Conservation (phyloP, 1,140 invertebrate genomes). For the Orchesella cincta region DNA sequence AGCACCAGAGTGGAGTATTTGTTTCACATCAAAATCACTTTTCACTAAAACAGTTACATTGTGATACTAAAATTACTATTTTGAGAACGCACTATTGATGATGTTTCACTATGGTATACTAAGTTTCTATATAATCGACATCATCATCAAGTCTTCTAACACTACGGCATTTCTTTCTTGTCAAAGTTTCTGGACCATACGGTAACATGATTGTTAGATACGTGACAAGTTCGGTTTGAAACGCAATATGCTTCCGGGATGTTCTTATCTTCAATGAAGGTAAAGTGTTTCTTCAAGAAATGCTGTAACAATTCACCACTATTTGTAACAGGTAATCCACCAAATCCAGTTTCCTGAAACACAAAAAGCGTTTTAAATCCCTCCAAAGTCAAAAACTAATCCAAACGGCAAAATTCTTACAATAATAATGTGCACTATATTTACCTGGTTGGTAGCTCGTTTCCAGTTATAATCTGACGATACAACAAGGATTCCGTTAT, state of each 20-base stretch:
- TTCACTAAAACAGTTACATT: conserved; percentile 6
- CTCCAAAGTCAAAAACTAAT: neutral
- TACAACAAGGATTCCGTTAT: conserved; percentile 44
- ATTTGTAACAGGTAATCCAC: neutral
- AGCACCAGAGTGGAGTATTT: neutral
- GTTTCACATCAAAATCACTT: neutral
- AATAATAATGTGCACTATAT: neutral
- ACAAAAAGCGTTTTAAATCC: neutral
- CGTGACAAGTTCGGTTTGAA: conserved; percentile 39
- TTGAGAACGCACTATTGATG: no score
- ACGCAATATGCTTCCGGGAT: conserved; percentile 39
- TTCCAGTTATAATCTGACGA: conserved; percentile 48
- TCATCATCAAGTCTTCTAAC: neutral
- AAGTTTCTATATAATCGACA: neutral
- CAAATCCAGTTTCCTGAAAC: conserved; percentile 38
- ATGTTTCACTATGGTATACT: no score
- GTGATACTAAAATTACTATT: neutral
- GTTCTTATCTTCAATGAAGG: conserved; percentile 36
- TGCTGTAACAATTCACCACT: conserved; percentile 42
- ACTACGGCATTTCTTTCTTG: neutral
- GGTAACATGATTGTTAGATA: conserved; percentile 48
- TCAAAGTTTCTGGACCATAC: conserved; percentile 36
- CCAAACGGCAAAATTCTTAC: neutral
- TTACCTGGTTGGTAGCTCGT: conserved; percentile 39
- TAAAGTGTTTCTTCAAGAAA: conserved; percentile 34